A percentile compares a stretch with the other conserved stretches of the same genome.
Conservation (phyloP, 1,140 invertebrate genomes). For the Zaprionus vittiger region DNA sequence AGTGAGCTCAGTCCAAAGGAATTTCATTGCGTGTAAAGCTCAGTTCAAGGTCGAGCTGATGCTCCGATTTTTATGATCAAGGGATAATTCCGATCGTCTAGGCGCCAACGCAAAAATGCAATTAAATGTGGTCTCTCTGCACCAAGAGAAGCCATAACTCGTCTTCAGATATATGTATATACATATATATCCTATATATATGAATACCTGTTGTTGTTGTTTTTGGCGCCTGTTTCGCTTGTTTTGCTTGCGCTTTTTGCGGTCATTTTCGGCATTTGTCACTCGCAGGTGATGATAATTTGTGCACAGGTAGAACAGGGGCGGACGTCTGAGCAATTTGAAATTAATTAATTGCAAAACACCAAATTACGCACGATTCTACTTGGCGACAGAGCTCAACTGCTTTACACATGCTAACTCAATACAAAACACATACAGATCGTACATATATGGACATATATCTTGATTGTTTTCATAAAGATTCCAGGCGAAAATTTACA, state of each 20-base stretch:
- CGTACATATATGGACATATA: not conserved
- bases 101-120: slow-evolving; percentile 41
- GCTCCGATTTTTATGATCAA: slow-evolving; percentile 8
- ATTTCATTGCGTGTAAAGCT: slow-evolving; percentile 43
- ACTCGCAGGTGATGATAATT: slow-evolving; percentile 41
- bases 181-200: not conserved
- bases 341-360: slow-evolving; percentile 76
- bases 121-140: slow-evolving; percentile 30
- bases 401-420: not conserved
- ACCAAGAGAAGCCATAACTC: not conserved
- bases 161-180: not conserved
- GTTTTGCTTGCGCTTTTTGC: slow-evolving; percentile 21
- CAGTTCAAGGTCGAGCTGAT: slow-evolving; percentile 39
- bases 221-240: slow-evolving; percentile 20
- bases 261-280: slow-evolving; percentile 47
- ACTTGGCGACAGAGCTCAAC: slow-evolving; percentile 33
- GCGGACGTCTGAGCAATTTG: slow-evolving; percentile 30
- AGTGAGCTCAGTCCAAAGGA: slow-evolving; percentile 55
- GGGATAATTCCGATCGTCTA: slow-evolving; percentile 29
- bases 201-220: not conserved
- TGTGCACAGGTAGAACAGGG: slow-evolving; percentile 9
- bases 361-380: slow-evolving; percentile 75
- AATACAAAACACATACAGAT: not conserved
- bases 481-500: slow-evolving; percentile 30
- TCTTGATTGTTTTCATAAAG: slow-evolving; percentile 18